Conservation (phyloP, 2,888 invertebrate genomes). For the Halictus quadricinctus region DNA sequence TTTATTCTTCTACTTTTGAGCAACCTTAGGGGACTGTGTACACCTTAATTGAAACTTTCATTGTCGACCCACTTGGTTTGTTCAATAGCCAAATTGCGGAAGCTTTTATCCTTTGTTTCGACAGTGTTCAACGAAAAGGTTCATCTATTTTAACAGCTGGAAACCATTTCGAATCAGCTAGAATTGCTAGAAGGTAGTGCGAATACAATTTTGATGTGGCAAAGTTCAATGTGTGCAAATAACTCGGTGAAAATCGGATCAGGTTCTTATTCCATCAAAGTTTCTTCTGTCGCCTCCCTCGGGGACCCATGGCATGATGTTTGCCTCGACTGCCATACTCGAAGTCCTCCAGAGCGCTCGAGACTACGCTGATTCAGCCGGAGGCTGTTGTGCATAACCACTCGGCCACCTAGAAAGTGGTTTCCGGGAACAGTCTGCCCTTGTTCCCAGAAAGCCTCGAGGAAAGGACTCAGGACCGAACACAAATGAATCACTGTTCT, state of each 20-base stretch:
- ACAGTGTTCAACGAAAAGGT: not conserved
- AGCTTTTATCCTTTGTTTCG: not conserved
- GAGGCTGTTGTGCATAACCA: conserved; percentile 3
- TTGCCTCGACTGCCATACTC: conserved; percentile 7
- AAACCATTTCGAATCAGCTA: not conserved
- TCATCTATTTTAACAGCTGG: not conserved
- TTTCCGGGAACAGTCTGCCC: conserved; percentile 28
- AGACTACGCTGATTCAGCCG: conserved; percentile 12
- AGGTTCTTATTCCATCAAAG: not conserved
- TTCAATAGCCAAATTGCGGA: not conserved
- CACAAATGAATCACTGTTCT: conserved; percentile 37
- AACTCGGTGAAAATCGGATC: not conserved
- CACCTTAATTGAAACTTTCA: not conserved
- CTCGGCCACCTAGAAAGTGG: conserved; percentile 12
- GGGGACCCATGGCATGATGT: not conserved
- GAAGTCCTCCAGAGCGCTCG: conserved; percentile 10
- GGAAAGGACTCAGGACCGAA: not conserved
- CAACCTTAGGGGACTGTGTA: not conserved
- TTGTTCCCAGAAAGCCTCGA: not conserved
- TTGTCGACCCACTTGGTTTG: not conserved
- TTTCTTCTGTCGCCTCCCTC: not conserved
- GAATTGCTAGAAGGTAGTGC: not conserved
- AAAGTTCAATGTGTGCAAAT: not conserved
- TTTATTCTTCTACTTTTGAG: not conserved
- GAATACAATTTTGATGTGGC: not conserved